These are phyloP conservation scores for Drosophila truncata DNA, from an alignment of 1,140 invertebrate species.

Conservation along the genomic window DNA sequence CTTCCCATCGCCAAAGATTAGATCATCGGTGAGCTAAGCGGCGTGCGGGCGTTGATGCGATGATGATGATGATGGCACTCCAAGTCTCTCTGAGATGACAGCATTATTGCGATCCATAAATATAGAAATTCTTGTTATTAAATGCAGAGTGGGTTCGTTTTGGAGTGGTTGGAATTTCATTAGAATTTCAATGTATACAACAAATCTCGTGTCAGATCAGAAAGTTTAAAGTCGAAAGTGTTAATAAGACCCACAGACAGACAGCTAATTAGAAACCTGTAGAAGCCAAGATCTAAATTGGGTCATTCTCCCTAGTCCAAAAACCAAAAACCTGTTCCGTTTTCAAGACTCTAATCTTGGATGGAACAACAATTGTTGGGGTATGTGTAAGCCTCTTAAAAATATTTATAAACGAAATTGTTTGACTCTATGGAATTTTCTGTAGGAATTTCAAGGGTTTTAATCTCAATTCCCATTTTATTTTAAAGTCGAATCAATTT, in stretches of 20 bases:
- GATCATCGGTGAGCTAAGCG: conserved; percentile 70
- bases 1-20: conserved; percentile 45
- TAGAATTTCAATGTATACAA: no score
- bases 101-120: conserved; percentile 15
- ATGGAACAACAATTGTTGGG: background rate
- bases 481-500: no score
- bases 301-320: conserved; percentile 1
- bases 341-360: background rate
- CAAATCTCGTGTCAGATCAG: background rate
- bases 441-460: background rate
- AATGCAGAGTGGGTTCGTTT: background rate
- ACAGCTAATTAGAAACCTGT: conserved; percentile 11
- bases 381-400: conserved; percentile 12
- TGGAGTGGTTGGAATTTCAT: background rate
- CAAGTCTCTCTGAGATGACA: background rate
- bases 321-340: conserved; percentile 11
- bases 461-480: background rate
- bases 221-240: conserved; percentile 4
- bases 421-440: background rate
- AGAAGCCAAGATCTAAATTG: background rate
- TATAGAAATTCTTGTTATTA: conserved; percentile 4
- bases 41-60: conserved; percentile 39
- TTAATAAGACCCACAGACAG: background rate
- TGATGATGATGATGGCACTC: conserved; percentile 25
- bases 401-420: conserved; percentile 6